Percentiles rank a stretch among this genome's conserved stretches.
Conservation (phyloP, 2,888 invertebrate species). For the Tanaodytes sp. region DNA sequence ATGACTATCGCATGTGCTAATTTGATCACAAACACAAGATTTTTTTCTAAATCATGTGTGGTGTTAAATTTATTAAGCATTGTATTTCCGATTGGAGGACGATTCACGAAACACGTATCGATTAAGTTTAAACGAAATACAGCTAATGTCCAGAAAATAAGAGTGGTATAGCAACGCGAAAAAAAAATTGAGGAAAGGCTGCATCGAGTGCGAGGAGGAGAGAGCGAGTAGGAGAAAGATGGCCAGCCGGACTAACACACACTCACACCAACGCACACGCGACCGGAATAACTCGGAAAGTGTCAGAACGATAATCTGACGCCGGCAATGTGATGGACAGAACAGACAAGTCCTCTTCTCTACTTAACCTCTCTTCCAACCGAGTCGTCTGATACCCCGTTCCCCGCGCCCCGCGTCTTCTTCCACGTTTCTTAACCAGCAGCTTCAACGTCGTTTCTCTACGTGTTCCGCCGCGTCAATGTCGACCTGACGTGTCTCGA, state of each 20-base stretch:
- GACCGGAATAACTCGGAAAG: constrained; percentile 73
- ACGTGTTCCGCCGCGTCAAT: constrained; percentile 48
- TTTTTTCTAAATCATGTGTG: too few relatives aligned
- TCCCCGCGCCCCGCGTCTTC: constrained; percentile 41
- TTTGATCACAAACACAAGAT: too few relatives aligned
- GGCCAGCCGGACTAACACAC: constrained; percentile 26
- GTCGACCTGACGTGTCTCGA: constrained; percentile 46
- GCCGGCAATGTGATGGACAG: constrained; percentile 70
- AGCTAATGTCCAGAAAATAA: constrained; percentile 51
- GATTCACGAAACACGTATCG: constrained; percentile 13
- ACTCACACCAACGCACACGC: constrained; percentile 58
- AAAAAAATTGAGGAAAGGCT: constrained; percentile 15
- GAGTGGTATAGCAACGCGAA: constrained; percentile 44
- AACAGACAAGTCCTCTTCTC: constrained; percentile 59
- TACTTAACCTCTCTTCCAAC: constrained; percentile 56
- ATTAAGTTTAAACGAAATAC: constrained; percentile 38
- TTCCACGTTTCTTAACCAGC: constrained; percentile 47
- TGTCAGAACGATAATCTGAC: constrained; percentile 74
- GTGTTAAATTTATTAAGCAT: too few relatives aligned
- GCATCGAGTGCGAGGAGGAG: constrained; percentile 26
- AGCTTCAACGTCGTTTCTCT: constrained; percentile 53
- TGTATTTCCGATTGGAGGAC: too few relatives aligned
- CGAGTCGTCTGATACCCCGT: constrained; percentile 37
- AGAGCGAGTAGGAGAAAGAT: constrained; percentile 1
- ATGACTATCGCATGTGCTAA: too few relatives aligned